Base-by-base conservation (phyloP, 2,797 vertebrate genomes). In the Myioborus miniatus region DNA sequence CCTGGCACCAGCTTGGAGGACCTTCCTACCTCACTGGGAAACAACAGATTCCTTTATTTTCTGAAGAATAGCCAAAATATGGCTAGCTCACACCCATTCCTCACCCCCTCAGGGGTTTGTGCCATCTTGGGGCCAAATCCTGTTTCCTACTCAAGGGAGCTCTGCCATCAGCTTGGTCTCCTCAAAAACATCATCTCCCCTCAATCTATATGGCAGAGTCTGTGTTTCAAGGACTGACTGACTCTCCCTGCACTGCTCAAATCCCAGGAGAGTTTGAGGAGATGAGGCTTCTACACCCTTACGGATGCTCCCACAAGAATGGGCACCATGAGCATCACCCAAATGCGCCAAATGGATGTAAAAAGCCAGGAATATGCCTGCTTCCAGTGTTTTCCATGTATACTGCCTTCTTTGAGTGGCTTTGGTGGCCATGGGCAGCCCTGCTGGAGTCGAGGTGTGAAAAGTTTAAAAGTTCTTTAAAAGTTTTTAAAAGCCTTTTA, bases 1-100 rank as follows among this genome's bases (percentile, higher is more conserved):
- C 62, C 76, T 86, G 84, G 84, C 83, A 65, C 43, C 0, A 0
- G 17, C 53, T 81, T 68, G 46, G 23, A 34, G 70, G 79, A 83
- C 82, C 68, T 77, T 92, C 80, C 71, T 93, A 67, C 81, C 44
- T 72, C 3, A 3, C 81, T 52, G 77, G 65, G 80, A 68, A 88
- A 90, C 46, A 88, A 90, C 1, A 0, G 30, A 32, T 62, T 58
- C 44, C 20, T 77, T 85, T 71, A 34, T 75, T 85, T 83, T 74
- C 18, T 2, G 19, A 85, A n/a, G 60, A 89, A 15, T 3, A 8
- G 62, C 30, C 75, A 47, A 81, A 64, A 15, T 0, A 16, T 30
- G 86, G 53, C 55, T 41, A 70, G 14, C 11, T 79, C 17, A 36
- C 12, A 6, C 3, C 11, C 0, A 1, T 8, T 34, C 30, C 69